Evolutionary conservation across 2,888 invertebrate species (phyloP).

Genomic region (Hypercompe scribonia): DNA sequence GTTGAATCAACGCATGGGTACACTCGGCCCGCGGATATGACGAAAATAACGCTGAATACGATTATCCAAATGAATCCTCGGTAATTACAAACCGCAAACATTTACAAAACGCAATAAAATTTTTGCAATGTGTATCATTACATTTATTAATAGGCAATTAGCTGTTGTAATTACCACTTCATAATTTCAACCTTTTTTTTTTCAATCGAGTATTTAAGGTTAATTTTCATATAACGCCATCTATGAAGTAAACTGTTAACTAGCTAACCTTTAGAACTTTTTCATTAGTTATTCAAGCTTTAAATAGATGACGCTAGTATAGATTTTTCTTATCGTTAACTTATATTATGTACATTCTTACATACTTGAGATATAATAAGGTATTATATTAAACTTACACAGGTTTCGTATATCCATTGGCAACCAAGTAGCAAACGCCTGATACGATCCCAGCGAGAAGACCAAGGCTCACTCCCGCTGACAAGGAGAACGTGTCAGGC

Average conservation of each 20-base stretch:
- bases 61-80: constrained; percentile 4
- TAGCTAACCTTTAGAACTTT: background rate
- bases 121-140: background rate
- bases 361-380: too few species aligned
- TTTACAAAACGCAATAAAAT: background rate
- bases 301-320: constrained; percentile 32
- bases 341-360: too few species aligned
- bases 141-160: background rate
- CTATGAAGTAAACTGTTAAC: constrained; percentile 9
- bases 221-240: constrained; percentile 30
- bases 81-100: constrained; percentile 8
- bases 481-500: constrained; percentile 86
- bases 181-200: background rate
- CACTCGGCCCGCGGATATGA: constrained; percentile 34
- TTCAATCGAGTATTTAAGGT: background rate
- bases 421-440: constrained; percentile 89
- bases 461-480: constrained; percentile 88
- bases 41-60: constrained; percentile 33
- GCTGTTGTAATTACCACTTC: background rate
- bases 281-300: background rate
- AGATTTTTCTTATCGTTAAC: background rate
- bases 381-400: constrained; percentile 75
- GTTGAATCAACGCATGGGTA: constrained; percentile 42
- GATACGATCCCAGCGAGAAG: constrained; percentile 90
- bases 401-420: constrained; percentile 83